A percentile compares a stretch with the other conserved stretches of the same genome.
Conservation (phyloP, 1,140 invertebrate species). For the Drosophila lini region DNA sequence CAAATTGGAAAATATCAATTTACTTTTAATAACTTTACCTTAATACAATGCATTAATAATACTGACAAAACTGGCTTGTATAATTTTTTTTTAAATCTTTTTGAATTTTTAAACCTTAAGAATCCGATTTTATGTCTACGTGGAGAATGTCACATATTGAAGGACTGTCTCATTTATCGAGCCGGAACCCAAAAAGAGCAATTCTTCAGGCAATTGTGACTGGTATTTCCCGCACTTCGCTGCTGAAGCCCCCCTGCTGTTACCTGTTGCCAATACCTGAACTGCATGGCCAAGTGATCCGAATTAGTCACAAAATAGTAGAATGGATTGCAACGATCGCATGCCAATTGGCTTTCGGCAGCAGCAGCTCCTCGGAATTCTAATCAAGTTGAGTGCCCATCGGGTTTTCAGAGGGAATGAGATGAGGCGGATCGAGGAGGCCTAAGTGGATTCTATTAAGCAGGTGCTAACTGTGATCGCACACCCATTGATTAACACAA, state of each 20-base stretch:
- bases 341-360: slow-evolving; percentile 41
- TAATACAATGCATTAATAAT: no score
- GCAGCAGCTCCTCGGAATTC: slow-evolving; percentile 32
- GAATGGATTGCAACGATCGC: slow-evolving; percentile 43
- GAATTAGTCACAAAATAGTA: slow-evolving; percentile 50
- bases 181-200: slow-evolving; percentile 46
- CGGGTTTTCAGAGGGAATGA: background rate
- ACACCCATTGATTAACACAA: slow-evolving; percentile 4
- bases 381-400: slow-evolving; percentile 28
- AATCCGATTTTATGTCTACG: background rate
- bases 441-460: slow-evolving; percentile 4
- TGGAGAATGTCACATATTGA: background rate
- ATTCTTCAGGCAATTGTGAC: slow-evolving; percentile 19
- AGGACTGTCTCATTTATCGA: background rate
- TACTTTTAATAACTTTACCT: no score
- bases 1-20: no score
- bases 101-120: background rate
- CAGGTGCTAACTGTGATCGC: slow-evolving; percentile 20
- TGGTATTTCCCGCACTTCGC: slow-evolving; percentile 41
- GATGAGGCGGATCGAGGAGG: background rate
- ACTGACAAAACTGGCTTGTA: background rate
- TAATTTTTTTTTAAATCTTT: background rate
- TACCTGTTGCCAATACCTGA: slow-evolving; percentile 26
- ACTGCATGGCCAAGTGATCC: slow-evolving; percentile 51
- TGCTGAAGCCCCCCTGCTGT: slow-evolving; percentile 21